Percentiles rank a stretch among this genome's conserved stretches.
Evolutionary conservation across 2,888 invertebrate genomes (phyloP).

Genomic region (Pocota personata): DNA sequence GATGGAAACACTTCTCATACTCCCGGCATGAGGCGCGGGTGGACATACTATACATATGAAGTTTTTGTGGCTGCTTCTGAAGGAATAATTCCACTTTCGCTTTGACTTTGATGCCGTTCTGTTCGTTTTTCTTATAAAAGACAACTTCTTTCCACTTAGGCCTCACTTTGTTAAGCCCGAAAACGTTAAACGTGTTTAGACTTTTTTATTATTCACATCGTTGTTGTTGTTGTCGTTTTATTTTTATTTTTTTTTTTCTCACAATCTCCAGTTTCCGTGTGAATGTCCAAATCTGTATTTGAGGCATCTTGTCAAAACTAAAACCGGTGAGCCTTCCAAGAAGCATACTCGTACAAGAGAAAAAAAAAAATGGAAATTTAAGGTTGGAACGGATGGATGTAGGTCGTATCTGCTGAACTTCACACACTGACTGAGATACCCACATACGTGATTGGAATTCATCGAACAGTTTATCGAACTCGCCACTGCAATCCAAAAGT

Average conservation of each 20-base stretch:
- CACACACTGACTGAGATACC: conserved; percentile 72
- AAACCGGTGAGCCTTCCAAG: not conserved
- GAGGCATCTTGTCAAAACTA: conserved; percentile 41
- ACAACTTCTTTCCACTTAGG: conserved; percentile 68
- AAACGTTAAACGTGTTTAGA: conserved; percentile 65
- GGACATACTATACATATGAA: conserved; percentile 41
- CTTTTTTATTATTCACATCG: conserved; percentile 48
- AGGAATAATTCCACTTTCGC: conserved; percentile 60
- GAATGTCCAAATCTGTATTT: conserved; percentile 51
- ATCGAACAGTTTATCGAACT: conserved; percentile 61
- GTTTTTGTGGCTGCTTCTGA: not conserved
- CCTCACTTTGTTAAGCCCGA: conserved; percentile 60
- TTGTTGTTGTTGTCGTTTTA: not conserved
- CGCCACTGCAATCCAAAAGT: not conserved
- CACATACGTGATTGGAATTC: conserved; percentile 67
- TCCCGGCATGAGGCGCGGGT: not conserved
- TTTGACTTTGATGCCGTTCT: conserved; percentile 46
- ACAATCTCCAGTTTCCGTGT: conserved; percentile 37
- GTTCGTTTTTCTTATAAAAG: not conserved
- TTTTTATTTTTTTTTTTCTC: not conserved
- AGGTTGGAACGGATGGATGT: conserved; percentile 53
- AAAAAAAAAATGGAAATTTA: conserved; percentile 52
- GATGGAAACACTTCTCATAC: conserved; percentile 19
- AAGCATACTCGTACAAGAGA: not conserved
- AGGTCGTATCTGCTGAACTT: conserved; percentile 57